Conservation (phyloP, 2,113 vertebrate species). For the Callopanchax toddi region DNA sequence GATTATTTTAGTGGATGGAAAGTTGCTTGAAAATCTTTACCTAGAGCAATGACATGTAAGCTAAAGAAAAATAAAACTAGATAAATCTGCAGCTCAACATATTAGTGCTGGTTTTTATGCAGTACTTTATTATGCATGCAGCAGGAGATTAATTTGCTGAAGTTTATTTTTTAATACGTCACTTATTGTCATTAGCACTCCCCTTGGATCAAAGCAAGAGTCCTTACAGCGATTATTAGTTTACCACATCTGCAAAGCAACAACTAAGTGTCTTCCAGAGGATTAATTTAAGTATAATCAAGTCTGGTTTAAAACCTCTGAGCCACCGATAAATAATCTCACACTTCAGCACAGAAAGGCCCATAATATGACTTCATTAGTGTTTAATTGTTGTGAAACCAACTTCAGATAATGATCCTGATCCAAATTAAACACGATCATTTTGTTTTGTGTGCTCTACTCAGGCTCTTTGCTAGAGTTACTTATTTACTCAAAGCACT, state of each 20-base stretch:
- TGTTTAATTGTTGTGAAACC: background rate
- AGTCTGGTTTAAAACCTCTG: constrained; percentile 33
- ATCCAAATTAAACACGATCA: constrained; percentile 5
- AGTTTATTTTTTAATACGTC: constrained; percentile 11
- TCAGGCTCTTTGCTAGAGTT: background rate
- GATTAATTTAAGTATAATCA: constrained; percentile 38
- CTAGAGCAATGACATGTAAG: too few species aligned
- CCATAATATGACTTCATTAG: constrained; percentile 36
- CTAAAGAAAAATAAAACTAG: background rate
- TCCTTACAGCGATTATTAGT: constrained; percentile 53
- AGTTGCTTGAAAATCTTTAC: too few species aligned
- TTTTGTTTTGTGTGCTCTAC: background rate
- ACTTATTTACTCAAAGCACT: constrained; percentile 24
- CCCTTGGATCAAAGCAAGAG: constrained; percentile 52
- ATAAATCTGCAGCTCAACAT: constrained; percentile 29
- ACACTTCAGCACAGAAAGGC: background rate
- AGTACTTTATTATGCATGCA: constrained; percentile 49
- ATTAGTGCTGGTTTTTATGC: constrained; percentile 54
- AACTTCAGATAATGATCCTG: background rate
- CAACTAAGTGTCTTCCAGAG: constrained; percentile 17
- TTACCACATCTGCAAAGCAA: constrained; percentile 30
- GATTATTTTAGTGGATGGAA: too few species aligned
- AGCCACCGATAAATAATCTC: constrained; percentile 24
- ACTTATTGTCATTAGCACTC: constrained; percentile 63
- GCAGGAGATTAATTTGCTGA: constrained; percentile 55